Base-by-base conservation (phyloP, 2,888 invertebrate species). In the Sepiola atlantica region DNA sequence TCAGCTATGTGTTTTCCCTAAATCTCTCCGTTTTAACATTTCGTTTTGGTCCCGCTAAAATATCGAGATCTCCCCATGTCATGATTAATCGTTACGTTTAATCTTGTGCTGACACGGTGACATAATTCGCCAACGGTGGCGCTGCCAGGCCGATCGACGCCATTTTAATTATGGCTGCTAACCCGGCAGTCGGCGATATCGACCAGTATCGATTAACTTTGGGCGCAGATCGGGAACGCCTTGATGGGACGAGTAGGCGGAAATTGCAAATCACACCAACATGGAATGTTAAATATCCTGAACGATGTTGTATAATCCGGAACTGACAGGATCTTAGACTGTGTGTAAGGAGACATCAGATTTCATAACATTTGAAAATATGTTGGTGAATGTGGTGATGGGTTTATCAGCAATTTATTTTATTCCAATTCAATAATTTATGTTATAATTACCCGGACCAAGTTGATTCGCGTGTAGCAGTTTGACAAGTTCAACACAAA, bases 101-200 rank as follows among this genome's bases (percentile, higher is more conserved):
- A 77, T 77, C 77, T 77, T n/a, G 77, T 77, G 77, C 77, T 77
- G 77, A 77, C 77, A 77, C 77, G 77, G 77, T 77, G 77, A 77
- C 77, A 77, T 77, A n/a, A 77, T 77, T 77, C 77, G 14, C n/a
- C 77, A 77, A 77, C 77, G n/a, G 77, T 77, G n/a, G n/a, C 77
- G 77, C 77, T 77, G 77, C 77, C 77, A 16, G 77, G 32, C 77
- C 77, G 77, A 77, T 77, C 77, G 77, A 77, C 77, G 77, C 77
- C n/a, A 77, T 77, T 77, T 77, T 77, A 77, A 77, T 77, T 77
- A 77, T 77, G n/a, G n/a, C 18, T 77, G 77, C 77, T 77, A 77
- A 77, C 16, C 77, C n/a, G 77, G 77, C 77, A 77, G 77, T 77
- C 77, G n/a, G 77, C n/a, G 77, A 77, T 77, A 77, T 77, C n/a